A percentile compares a stretch with the other conserved stretches of the same genome.
phyloP scores from a whole-genome alignment of 30 jellyfish, hydroid and myxozoan genomes.

The Rhopilema esculentum region DNA sequence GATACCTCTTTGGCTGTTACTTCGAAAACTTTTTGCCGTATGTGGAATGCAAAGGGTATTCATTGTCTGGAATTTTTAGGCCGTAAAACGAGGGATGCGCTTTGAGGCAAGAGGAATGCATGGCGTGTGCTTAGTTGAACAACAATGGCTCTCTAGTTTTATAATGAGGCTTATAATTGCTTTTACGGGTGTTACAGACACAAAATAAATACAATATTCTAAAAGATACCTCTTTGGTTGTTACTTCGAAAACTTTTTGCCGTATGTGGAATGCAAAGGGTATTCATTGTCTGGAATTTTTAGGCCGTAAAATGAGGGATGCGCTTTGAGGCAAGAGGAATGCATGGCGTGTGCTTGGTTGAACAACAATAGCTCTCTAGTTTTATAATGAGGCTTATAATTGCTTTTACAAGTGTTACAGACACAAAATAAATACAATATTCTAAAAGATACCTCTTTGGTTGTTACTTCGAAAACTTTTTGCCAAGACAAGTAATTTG shows the following conservation, averaged over 20 bases:
- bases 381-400: slow-evolving; percentile 65
- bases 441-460: slow-evolving; percentile 40
- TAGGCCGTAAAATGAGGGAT: slow-evolving; percentile 59
- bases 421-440: no score
- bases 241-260: slow-evolving; percentile 70
- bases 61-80: slow-evolving; percentile 45
- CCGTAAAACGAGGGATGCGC: slow-evolving; percentile 74
- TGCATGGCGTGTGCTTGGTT: slow-evolving; percentile 84
- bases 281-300: slow-evolving; percentile 58
- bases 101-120: slow-evolving; percentile 70
- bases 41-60: slow-evolving; percentile 75
- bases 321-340: slow-evolving; percentile 66
- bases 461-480: slow-evolving; percentile 54
- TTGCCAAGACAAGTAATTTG: slow-evolving; percentile 86
- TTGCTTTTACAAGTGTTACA: no score
- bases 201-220: no score
- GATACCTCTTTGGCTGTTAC: slow-evolving; percentile 63
- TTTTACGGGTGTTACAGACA: no score
- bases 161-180: slow-evolving; percentile 76
- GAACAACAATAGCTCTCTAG: slow-evolving; percentile 84
- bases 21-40: slow-evolving; percentile 79
- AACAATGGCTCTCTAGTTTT: slow-evolving; percentile 71
- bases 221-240: slow-evolving; percentile 65
- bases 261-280: slow-evolving; percentile 82
- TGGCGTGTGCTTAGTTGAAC: slow-evolving; percentile 84